Base-by-base conservation (phyloP, 2,888 invertebrate species). In the Ceraclea dissimilis region DNA sequence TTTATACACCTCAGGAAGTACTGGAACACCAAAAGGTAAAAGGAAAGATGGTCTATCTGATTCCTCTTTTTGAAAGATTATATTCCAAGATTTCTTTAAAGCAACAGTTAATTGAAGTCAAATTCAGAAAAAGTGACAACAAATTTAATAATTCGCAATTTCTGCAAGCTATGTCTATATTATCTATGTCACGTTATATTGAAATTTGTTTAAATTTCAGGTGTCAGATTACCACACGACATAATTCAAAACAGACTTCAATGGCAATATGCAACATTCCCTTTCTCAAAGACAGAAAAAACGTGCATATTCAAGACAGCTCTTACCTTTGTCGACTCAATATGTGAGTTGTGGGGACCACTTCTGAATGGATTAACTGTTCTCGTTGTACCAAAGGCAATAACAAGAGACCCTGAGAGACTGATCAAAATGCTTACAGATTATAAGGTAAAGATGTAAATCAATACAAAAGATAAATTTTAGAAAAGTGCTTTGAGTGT, bases 221-320 rank as follows among this genome's bases (percentile, higher is more conserved):
- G 92, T 31, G 93, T 94, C 0, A 83, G 90, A 26, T 71, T 93
- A 5, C 81, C 86, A 0, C 90, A 92, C 67, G 80, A 81, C 20
- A 84, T 87, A 0, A 79, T 92, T 52, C 75, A 90, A 66, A 93
- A 94, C 69, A 84, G 94, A 0, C 77, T 94, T 17, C 82, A 83
- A 69, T 94, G 94, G 91, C 94, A 94, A 69, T 93, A 93, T 83
- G 78, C 82, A 16, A 80, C 79, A 0, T 87, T 93, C 67, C 92
- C 93, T 0, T 93, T 84, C 70, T 72, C 78, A 0, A 66, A 73
- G 0, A 76, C 79, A 0, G 90, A 91, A 66, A 76, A 78, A 8
- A 79, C 80, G 2, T 88, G 91, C 64, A 85, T 91, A 1, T 93
- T 93, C 75, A 94, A 94, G 72, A 94, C 94, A 0, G 90, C 93